Percentiles rank a stretch among this genome's conserved stretches.
Conservation (phyloP, 2,113 vertebrate species). For the Fregetta grallaria region DNA sequence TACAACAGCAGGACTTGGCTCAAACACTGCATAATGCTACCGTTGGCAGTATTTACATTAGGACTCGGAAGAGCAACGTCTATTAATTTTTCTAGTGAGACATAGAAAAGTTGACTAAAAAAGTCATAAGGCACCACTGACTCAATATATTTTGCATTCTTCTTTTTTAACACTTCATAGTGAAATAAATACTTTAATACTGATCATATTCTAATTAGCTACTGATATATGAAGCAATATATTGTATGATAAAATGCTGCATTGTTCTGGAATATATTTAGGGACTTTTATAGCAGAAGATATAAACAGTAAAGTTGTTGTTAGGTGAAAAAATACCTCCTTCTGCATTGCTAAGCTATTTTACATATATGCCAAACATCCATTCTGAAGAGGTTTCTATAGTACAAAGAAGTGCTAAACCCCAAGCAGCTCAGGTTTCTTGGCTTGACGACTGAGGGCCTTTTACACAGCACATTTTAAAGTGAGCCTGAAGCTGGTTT, state of each 20-base stretch:
- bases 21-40: background rate
- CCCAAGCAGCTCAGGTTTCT: background rate
- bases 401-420: slow-evolving; percentile 38
- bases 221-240: slow-evolving; percentile 68
- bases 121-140: slow-evolving; percentile 74
- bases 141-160: slow-evolving; percentile 50
- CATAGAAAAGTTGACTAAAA: slow-evolving; percentile 47
- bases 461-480: background rate
- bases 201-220: slow-evolving; percentile 69
- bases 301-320: background rate
- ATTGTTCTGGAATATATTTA: slow-evolving; percentile 59
- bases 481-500: background rate
- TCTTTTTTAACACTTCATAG: slow-evolving; percentile 66
- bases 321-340: slow-evolving; percentile 16
- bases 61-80: background rate
- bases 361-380: slow-evolving; percentile 37
- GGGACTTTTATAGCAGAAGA: slow-evolving; percentile 26
- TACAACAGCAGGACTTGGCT: background rate
- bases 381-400: slow-evolving; percentile 19
- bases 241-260: slow-evolving; percentile 68
- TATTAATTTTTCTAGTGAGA: slow-evolving; percentile 46
- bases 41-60: background rate
- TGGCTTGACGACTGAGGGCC: background rate
- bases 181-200: slow-evolving; percentile 76
- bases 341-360: slow-evolving; percentile 28